These are phyloP conservation scores for Digitonthophagus gazella DNA, from an alignment of 2,888 invertebrate species.

Conservation along the genomic window DNA sequence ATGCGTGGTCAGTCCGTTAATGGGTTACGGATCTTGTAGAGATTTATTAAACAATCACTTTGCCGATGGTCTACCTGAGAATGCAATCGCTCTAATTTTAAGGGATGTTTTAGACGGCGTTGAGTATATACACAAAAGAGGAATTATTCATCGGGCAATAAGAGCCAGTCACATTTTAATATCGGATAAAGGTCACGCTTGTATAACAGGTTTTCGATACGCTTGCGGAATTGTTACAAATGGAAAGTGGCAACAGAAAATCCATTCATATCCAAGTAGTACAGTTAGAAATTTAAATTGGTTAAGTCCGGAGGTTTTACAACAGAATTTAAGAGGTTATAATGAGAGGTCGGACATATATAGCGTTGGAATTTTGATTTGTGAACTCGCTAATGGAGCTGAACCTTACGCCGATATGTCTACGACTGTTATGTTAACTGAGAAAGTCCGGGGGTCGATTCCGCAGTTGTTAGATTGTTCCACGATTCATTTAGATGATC, in stretches of 20 bases:
- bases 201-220: conserved; percentile 76
- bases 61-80: conserved; percentile 71
- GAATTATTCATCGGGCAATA: conserved; percentile 83
- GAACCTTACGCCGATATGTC: conserved; percentile 84
- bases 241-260: conserved; percentile 65
- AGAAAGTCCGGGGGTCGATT: conserved; percentile 78
- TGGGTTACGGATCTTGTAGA: conserved; percentile 81
- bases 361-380: conserved; percentile 83
- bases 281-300: conserved; percentile 75
- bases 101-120: conserved; percentile 76
- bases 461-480: conserved; percentile 74
- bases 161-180: conserved; percentile 82
- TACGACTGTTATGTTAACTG: conserved; percentile 86
- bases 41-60: conserved; percentile 78
- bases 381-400: conserved; percentile 86
- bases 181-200: conserved; percentile 68
- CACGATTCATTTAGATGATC: conserved; percentile 60
- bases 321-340: conserved; percentile 67
- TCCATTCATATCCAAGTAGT: conserved; percentile 74
- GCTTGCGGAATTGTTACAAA: conserved; percentile 71
- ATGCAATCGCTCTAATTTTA: conserved; percentile 75
- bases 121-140: conserved; percentile 80
- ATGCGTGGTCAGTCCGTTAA: conserved; percentile 76
- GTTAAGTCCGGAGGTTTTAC: conserved; percentile 88
- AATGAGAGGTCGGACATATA: conserved; percentile 89